Conservation (phyloP, 2,797 vertebrate species). For the Bucorvus abyssinicus region DNA sequence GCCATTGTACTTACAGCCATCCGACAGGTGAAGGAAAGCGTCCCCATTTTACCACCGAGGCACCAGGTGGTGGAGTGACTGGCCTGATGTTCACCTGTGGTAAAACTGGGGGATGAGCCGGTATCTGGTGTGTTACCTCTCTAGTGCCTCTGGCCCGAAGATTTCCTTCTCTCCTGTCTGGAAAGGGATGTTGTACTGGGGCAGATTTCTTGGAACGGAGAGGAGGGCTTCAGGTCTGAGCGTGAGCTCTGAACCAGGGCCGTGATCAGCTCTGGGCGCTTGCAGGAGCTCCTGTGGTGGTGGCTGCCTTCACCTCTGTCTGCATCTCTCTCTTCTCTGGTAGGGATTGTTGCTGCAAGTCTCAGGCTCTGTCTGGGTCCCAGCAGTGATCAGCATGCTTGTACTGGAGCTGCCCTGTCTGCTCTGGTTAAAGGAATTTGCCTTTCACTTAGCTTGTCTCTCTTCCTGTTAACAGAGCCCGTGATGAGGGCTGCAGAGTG, state of each 20-base stretch:
- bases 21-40: not conserved
- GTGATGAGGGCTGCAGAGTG: not conserved
- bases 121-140: not conserved
- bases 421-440: not conserved
- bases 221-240: not conserved
- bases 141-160: not conserved
- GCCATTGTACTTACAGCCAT: not conserved
- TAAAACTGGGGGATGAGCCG: not conserved
- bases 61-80: not conserved
- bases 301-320: not conserved
- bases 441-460: not conserved
- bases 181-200: not conserved
- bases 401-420: not conserved
- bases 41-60: not conserved
- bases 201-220: not conserved
- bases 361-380: not conserved
- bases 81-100: not conserved
- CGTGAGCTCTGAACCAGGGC: not conserved
- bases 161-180: not conserved
- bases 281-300: not conserved
- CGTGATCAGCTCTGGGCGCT: rapidly evolving
- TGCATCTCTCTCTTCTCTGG: not conserved
- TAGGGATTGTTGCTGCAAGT: not conserved
- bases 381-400: rapidly evolving
- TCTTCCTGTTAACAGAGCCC: not conserved